A percentile compares a stretch with the other conserved stretches of the same genome.
Evolutionary conservation across 30 jellyfish, hydroid and myxozoan species (phyloP).

Genomic region (Clytia hemisphaerica): DNA sequence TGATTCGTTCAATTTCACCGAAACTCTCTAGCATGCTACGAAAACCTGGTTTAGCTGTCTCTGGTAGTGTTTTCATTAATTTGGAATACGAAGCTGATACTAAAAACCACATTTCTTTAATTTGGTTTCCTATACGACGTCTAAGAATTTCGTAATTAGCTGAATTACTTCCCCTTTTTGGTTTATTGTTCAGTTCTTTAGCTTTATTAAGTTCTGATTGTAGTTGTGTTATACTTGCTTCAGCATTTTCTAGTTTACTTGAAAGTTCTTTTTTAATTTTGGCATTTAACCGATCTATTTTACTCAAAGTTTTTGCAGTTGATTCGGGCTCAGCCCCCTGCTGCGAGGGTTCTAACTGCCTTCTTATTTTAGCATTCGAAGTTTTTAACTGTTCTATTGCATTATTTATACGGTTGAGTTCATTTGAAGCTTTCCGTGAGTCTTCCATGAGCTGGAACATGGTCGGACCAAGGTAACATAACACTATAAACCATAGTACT

Average conservation of each 20-base stretch:
- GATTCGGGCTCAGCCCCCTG: not conserved
- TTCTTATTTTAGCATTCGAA: slow-evolving; percentile 51
- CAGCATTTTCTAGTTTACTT: slow-evolving; percentile 8
- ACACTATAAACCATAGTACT: slow-evolving; percentile 62
- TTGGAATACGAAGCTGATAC: slow-evolving; percentile 31
- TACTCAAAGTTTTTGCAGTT: not conserved
- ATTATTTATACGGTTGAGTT: slow-evolving; percentile 24
- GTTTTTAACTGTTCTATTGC: slow-evolving; percentile 49
- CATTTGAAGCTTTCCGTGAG: slow-evolving; percentile 56
- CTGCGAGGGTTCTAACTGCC: slow-evolving; percentile 42
- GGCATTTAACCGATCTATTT: no score
- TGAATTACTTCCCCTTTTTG: slow-evolving; percentile 39
- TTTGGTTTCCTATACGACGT: slow-evolving; percentile 49
- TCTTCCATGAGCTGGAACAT: slow-evolving; percentile 77
- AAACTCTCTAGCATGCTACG: slow-evolving; percentile 28
- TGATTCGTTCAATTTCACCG: slow-evolving; percentile 37
- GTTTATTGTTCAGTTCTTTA: not conserved
- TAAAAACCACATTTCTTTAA: slow-evolving; percentile 75
- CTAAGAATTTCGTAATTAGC: slow-evolving; percentile 54
- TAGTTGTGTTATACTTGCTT: slow-evolving; percentile 9
- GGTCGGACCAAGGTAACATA: slow-evolving; percentile 78
- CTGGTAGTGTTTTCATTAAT: slow-evolving; percentile 38
- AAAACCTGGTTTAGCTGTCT: slow-evolving; percentile 17
- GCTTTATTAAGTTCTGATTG: not conserved
- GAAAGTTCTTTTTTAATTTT: not conserved